Percentiles rank a stretch among this genome's conserved stretches.
Conservation (phyloP, 2,113 vertebrate genomes). For the Alaudala cheleensis region DNA sequence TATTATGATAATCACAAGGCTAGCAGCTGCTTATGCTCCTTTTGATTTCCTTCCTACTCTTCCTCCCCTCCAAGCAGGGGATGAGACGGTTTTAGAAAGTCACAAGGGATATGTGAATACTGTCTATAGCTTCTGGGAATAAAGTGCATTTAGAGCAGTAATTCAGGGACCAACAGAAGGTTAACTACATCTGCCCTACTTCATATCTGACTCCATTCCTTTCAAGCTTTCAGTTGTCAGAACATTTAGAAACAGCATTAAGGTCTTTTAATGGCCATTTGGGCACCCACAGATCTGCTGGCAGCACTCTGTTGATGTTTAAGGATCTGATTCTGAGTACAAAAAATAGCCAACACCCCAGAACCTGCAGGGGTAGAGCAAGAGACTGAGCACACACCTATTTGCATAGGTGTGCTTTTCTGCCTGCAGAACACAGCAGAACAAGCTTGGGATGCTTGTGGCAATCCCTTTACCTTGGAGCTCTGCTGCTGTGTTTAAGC, state of each 20-base stretch:
- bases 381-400: background rate
- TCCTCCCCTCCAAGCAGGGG: background rate
- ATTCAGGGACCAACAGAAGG: background rate
- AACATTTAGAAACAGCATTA: background rate
- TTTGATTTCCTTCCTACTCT: conserved; percentile 40
- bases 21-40: conserved; percentile 50
- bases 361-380: background rate
- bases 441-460: background rate
- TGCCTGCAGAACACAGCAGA: background rate
- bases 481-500: background rate
- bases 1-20: conserved; percentile 57
- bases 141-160: background rate
- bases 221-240: background rate
- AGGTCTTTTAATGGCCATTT: background rate
- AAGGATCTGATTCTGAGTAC: background rate
- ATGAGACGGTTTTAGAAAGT: background rate
- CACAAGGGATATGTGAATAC: background rate
- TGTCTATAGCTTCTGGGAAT: conserved; percentile 31
- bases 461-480: background rate
- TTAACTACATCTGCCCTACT: background rate
- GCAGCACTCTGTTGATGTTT: background rate
- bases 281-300: background rate
- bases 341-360: background rate
- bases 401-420: background rate
- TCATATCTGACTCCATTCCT: background rate